These are phyloP conservation scores for Apistogramma diplotaenia DNA, from an alignment of 2,113 vertebrate genomes.

Conservation along the genomic window DNA sequence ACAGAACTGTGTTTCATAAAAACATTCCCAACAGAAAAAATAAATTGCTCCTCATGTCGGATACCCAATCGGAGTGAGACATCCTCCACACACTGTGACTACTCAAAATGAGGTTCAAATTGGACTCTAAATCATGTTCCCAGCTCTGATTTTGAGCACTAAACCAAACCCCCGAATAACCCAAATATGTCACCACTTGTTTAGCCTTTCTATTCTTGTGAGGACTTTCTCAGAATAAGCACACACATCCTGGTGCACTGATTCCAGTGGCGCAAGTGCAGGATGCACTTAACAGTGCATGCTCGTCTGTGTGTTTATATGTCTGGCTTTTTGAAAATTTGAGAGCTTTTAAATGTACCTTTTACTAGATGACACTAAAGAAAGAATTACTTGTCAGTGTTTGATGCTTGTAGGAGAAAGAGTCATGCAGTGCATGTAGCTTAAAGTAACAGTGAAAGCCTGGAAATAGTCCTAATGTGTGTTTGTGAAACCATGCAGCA, in stretches of 20 bases:
- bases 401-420: background rate
- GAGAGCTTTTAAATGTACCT: background rate
- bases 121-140: background rate
- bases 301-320: background rate
- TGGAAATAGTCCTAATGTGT: background rate
- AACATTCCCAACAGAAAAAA: background rate
- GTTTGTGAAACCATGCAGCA: background rate
- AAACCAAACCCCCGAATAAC: slow-evolving; percentile 1
- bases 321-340: background rate
- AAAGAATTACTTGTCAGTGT: background rate
- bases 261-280: background rate
- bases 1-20: background rate
- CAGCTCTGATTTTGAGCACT: background rate
- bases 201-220: background rate
- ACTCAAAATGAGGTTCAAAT: background rate
- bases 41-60: background rate
- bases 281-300: background rate
- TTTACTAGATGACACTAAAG: background rate
- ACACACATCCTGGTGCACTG: background rate
- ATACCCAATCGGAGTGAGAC: background rate
- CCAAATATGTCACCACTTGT: background rate
- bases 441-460: background rate
- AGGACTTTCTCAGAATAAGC: background rate
- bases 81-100: background rate
- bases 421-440: background rate